Conservation (phyloP, 2,797 vertebrate genomes). For the Bradypodion pumilum region DNA sequence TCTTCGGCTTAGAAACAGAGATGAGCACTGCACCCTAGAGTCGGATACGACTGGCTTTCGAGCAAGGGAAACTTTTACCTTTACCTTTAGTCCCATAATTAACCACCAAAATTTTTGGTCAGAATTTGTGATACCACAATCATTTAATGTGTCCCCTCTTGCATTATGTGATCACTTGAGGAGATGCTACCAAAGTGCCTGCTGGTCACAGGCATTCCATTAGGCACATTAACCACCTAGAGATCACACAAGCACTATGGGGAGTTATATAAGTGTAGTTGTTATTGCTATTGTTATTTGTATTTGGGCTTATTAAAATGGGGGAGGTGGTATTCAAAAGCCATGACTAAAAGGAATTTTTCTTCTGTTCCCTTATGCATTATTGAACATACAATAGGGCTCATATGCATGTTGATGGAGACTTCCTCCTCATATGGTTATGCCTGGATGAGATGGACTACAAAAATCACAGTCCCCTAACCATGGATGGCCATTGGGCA, state of each 20-base stretch:
- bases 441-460: background rate
- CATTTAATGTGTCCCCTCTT: background rate
- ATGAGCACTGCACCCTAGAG: no score
- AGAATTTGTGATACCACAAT: background rate
- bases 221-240: no score
- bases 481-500: background rate
- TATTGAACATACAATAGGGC: background rate
- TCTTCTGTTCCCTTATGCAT: background rate
- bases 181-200: background rate
- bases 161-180: background rate
- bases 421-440: background rate
- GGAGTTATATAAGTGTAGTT: no score
- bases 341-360: background rate
- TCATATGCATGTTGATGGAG: background rate
- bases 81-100: no score
- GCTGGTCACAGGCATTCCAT: background rate
- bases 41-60: no score
- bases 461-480: background rate
- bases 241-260: no score
- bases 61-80: no score
- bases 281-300: no score
- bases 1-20: no score
- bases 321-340: background rate
- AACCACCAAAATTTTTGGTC: no score
- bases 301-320: background rate